phyloP scores from a whole-genome alignment of 2,113 vertebrate genomes.

The Bettongia penicillata region DNA sequence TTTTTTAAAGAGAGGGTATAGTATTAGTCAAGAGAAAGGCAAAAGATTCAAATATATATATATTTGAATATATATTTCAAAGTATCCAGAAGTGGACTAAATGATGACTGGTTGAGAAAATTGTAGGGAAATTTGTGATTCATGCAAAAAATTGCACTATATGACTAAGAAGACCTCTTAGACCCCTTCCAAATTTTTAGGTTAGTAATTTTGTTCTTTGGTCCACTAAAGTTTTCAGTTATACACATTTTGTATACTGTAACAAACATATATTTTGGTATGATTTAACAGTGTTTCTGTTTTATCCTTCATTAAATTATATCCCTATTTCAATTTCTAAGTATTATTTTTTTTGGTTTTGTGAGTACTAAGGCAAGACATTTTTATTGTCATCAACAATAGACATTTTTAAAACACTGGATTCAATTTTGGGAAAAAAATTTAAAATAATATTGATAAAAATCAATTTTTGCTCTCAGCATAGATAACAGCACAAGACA shows the following conservation, averaged over 20 bases:
- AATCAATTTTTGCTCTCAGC: too few species aligned
- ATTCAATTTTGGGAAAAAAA: too few species aligned
- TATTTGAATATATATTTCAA: background rate
- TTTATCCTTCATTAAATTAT: background rate
- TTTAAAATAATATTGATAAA: too few species aligned
- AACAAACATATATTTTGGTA: background rate
- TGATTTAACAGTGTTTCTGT: background rate
- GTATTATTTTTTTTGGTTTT: background rate
- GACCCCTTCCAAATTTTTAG: background rate
- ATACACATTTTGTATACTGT: background rate
- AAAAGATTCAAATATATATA: background rate
- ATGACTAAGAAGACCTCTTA: background rate
- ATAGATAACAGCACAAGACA: too few species aligned
- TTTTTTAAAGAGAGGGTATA: background rate
- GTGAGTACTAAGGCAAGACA: background rate
- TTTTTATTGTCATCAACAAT: too few species aligned
- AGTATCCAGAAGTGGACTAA: background rate
- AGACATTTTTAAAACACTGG: too few species aligned
- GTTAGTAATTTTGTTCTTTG: background rate
- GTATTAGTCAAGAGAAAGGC: background rate
- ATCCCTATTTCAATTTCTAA: background rate
- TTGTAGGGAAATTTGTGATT: background rate
- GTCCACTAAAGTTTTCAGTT: background rate
- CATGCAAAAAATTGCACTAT: background rate
- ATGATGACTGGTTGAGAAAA: background rate